Conservation (phyloP, 1,140 invertebrate species). For the Papilio polyxenes region DNA sequence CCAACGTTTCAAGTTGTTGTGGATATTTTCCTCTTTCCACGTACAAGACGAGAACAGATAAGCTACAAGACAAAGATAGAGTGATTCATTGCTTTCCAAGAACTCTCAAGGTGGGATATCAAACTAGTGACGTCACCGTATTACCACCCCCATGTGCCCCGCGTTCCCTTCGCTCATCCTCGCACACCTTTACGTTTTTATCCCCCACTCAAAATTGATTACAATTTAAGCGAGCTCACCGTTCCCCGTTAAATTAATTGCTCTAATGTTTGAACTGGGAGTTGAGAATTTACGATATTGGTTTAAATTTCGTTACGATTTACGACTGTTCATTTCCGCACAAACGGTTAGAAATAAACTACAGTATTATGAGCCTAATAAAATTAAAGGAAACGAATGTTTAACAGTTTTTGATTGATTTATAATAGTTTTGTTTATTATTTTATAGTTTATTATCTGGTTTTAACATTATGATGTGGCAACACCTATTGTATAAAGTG, state of each 20-base stretch:
- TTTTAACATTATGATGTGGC: background rate
- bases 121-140: slow-evolving; percentile 41
- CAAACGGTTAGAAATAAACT: slow-evolving; percentile 40
- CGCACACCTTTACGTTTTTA: slow-evolving; percentile 34
- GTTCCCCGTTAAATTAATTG: slow-evolving; percentile 56
- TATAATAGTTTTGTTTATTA: slow-evolving; percentile 25
- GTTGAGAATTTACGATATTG: slow-evolving; percentile 51
- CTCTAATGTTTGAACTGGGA: slow-evolving; percentile 52
- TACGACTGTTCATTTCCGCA: slow-evolving; percentile 49
- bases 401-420: background rate
- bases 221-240: slow-evolving; percentile 45
- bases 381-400: slow-evolving; percentile 34
- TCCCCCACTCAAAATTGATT: slow-evolving; percentile 53
- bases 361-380: slow-evolving; percentile 35
- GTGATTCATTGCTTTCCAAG: slow-evolving; percentile 52
- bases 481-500: background rate
- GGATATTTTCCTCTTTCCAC: slow-evolving; percentile 14
- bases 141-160: background rate
- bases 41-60: slow-evolving; percentile 9
- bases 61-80: slow-evolving; percentile 46
- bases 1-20: background rate
- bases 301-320: slow-evolving; percentile 50
- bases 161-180: background rate
- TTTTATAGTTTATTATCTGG: background rate
- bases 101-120: slow-evolving; percentile 41